These are phyloP conservation scores for Rhopalosiphum maidis DNA, from an alignment of 1,140 invertebrate species.

Conservation along the genomic window DNA sequence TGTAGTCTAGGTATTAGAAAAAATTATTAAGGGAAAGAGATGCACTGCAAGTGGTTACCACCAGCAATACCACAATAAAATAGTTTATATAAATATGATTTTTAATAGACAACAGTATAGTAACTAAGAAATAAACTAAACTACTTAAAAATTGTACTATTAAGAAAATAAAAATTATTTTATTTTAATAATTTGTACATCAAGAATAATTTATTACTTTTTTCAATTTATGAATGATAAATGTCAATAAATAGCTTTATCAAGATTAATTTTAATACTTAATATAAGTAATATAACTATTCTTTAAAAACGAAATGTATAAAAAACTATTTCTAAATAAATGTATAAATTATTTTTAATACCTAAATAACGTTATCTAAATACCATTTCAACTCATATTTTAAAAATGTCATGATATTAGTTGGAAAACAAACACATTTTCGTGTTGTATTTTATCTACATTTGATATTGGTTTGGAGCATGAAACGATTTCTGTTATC, in stretches of 20 bases:
- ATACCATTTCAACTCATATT: neutral
- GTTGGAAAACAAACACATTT: neutral
- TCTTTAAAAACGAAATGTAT: neutral
- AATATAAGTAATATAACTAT: neutral
- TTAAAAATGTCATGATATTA: neutral
- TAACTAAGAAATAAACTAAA: neutral
- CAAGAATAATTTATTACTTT: neutral
- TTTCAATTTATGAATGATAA: neutral
- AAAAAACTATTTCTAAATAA: neutral
- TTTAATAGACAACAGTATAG: neutral
- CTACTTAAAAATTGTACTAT: neutral
- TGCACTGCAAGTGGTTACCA: neutral
- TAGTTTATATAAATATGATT: neutral
- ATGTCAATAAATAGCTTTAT: neutral
- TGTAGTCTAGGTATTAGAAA: neutral
- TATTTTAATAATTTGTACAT: too few species aligned
- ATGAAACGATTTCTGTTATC: neutral
- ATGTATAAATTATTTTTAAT: neutral
- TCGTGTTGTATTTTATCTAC: neutral
- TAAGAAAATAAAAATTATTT: neutral
- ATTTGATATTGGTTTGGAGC: neutral
- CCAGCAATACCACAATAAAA: neutral
- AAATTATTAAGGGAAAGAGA: neutral
- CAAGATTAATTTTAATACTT: neutral
- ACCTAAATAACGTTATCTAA: neutral